Conservation (phyloP, 1,140 invertebrate genomes). For the Drosophila nikananu region DNA sequence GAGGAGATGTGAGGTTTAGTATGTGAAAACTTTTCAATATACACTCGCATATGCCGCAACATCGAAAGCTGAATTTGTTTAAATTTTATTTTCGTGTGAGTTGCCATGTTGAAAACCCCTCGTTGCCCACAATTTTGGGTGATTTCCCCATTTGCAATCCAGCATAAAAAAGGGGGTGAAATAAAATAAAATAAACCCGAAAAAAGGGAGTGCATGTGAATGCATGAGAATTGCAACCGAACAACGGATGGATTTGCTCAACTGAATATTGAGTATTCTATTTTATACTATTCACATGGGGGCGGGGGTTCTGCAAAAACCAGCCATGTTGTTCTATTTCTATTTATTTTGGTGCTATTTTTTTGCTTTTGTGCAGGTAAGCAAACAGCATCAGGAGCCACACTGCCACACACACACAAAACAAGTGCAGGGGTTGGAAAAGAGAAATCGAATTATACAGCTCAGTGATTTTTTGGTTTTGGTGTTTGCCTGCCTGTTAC, state of each 20-base stretch:
- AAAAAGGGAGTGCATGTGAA: slow-evolving; percentile 57
- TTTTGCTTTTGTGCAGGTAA: slow-evolving; percentile 58
- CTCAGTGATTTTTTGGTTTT: slow-evolving; percentile 83
- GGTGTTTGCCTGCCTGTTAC: slow-evolving; percentile 82
- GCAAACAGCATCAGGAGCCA: slow-evolving; percentile 46
- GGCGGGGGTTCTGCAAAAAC: slow-evolving; percentile 41
- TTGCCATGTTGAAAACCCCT: slow-evolving; percentile 57
- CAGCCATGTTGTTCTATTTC: slow-evolving; percentile 76
- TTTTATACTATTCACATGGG: slow-evolving; percentile 45
- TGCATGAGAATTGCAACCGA: slow-evolving; percentile 69
- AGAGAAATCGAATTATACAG: slow-evolving; percentile 84
- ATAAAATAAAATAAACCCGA: slow-evolving; percentile 19
- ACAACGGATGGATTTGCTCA: slow-evolving; percentile 81
- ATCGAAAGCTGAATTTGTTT: slow-evolving; percentile 67
- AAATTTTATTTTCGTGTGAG: slow-evolving; percentile 69
- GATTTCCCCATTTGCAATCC: slow-evolving; percentile 12
- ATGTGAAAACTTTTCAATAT: slow-evolving; percentile 43
- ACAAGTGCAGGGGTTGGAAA: slow-evolving; percentile 55
- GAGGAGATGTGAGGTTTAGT: not conserved
- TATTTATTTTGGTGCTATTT: slow-evolving; percentile 52
- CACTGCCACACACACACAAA: slow-evolving; percentile 3
- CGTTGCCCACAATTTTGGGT: slow-evolving; percentile 37
- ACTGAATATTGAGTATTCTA: slow-evolving; percentile 82
- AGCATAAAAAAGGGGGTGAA: not conserved
- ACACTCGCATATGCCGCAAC: slow-evolving; percentile 45